A percentile compares a stretch with the other conserved stretches of the same genome.
Conservation (phyloP, 2,113 vertebrate species). For the Hepsetus odoe region DNA sequence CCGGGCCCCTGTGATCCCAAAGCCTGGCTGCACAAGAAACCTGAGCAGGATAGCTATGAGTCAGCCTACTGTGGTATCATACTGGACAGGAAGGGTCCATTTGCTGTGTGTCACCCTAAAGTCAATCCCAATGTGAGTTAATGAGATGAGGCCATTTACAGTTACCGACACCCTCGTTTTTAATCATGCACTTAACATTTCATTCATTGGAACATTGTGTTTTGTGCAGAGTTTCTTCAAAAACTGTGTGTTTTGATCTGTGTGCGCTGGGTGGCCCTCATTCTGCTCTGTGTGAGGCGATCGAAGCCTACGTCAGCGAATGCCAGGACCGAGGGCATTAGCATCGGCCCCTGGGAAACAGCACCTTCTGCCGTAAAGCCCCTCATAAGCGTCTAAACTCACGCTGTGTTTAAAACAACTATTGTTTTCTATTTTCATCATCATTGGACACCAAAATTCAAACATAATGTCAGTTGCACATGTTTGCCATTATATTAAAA, state of each 20-base stretch:
- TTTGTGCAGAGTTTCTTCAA: conserved; percentile 68
- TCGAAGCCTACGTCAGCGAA: conserved; percentile 76
- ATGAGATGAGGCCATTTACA: background rate
- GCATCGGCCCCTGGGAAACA: conserved; percentile 73
- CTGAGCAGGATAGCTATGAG: conserved; percentile 69
- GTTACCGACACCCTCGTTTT: too few relatives aligned
- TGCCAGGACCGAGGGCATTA: conserved; percentile 79
- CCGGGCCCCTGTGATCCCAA: conserved; percentile 63
- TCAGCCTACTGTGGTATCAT: conserved; percentile 73
- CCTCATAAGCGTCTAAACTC: background rate
- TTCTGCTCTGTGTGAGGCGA: conserved; percentile 72
- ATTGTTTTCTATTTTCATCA: conserved; percentile 9
- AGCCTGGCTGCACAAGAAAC: conserved; percentile 67
- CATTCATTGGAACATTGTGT: conserved; percentile 29
- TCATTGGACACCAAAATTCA: background rate
- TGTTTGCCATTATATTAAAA: background rate
- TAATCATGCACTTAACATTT: background rate
- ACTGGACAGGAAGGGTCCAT: conserved; percentile 66
- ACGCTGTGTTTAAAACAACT: conserved; percentile 21
- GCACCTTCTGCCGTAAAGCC: conserved; percentile 74
- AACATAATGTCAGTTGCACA: background rate
- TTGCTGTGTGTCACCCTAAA: conserved; percentile 62
- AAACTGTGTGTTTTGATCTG: conserved; percentile 76
- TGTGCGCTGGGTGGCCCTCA: conserved; percentile 73
- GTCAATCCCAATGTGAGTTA: conserved; percentile 72